These are phyloP conservation scores for Muscicapa adusta DNA, from an alignment of 2,113 vertebrate species.

Conservation along the genomic window DNA sequence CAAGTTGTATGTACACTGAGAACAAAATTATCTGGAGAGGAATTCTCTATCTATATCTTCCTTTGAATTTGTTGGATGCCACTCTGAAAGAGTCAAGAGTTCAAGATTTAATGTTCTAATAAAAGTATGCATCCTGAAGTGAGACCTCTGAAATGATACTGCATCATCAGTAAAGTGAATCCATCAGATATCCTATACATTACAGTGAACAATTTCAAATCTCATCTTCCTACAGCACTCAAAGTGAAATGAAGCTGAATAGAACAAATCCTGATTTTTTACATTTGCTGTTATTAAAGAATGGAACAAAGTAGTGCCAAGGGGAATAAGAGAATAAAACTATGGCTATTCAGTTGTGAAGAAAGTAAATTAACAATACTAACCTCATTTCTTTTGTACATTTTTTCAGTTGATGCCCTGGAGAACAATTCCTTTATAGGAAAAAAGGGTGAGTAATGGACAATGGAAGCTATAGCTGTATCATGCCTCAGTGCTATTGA, in stretches of 20 bases:
- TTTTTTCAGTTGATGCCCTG: constrained; percentile 57
- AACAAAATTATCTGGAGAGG: neutral
- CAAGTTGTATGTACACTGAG: neutral
- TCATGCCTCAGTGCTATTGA: neutral
- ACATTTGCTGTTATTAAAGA: constrained; percentile 77
- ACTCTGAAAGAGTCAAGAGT: constrained; percentile 28
- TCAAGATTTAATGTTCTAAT: constrained; percentile 56
- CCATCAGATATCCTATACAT: constrained; percentile 45
- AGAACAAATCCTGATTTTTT: constrained; percentile 75
- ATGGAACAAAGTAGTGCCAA: constrained; percentile 71
- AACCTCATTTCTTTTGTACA: constrained; percentile 72
- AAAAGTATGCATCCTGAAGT: constrained; percentile 32
- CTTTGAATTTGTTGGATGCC: constrained; percentile 18
- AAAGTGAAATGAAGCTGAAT: constrained; percentile 75
- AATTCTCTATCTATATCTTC: neutral
- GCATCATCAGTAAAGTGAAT: constrained; percentile 66
- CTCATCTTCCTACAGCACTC: constrained; percentile 67
- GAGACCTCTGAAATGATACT: constrained; percentile 45
- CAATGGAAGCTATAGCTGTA: neutral
- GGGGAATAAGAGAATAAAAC: constrained; percentile 70
- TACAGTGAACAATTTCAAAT: constrained; percentile 63
- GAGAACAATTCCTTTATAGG: constrained; percentile 62
- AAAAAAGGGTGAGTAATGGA: neutral
- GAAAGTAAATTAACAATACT: constrained; percentile 79
- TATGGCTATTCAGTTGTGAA: constrained; percentile 74